Evolutionary conservation across 2,888 invertebrate species (phyloP).

Genomic region (Corbicula japonica): DNA sequence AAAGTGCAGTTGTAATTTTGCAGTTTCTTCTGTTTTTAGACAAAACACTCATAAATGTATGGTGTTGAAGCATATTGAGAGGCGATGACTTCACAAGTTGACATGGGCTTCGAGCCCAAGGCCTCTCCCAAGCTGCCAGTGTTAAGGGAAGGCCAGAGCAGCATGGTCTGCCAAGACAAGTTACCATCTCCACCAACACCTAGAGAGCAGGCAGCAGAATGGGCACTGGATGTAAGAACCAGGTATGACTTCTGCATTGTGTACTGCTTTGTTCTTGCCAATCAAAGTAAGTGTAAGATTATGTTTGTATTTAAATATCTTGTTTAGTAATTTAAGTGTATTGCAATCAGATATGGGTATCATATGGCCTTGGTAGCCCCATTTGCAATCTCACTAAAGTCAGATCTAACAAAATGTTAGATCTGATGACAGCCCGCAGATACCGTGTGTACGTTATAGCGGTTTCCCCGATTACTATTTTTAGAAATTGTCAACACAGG

Average conservation of each 20-base stretch:
- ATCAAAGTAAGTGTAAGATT: no score
- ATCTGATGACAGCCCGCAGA: no score
- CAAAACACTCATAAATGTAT: neutral
- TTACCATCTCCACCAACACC: conserved; percentile 69
- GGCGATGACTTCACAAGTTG: conserved; percentile 69
- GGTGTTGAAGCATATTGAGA: conserved; percentile 3
- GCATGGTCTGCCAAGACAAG: conserved; percentile 75
- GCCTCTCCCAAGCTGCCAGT: conserved; percentile 73
- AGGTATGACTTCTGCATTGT: conserved; percentile 65
- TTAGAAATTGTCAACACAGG: no score
- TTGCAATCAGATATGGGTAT: no score
- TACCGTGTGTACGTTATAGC: no score
- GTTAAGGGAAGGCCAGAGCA: conserved; percentile 76
- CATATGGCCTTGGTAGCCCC: no score
- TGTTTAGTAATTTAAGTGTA: no score
- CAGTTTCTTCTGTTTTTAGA: neutral
- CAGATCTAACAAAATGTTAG: no score
- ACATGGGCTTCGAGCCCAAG: conserved; percentile 53
- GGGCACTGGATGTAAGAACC: conserved; percentile 76
- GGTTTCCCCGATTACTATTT: no score
- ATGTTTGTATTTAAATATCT: no score
- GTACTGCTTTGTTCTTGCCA: no score
- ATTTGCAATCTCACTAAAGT: no score
- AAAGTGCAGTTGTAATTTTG: neutral
- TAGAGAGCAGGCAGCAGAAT: conserved; percentile 75